Percentiles rank a stretch among this genome's conserved stretches.
Evolutionary conservation across 2,888 invertebrate genomes (phyloP).

Genomic region (Gymnosoma rotundatum): DNA sequence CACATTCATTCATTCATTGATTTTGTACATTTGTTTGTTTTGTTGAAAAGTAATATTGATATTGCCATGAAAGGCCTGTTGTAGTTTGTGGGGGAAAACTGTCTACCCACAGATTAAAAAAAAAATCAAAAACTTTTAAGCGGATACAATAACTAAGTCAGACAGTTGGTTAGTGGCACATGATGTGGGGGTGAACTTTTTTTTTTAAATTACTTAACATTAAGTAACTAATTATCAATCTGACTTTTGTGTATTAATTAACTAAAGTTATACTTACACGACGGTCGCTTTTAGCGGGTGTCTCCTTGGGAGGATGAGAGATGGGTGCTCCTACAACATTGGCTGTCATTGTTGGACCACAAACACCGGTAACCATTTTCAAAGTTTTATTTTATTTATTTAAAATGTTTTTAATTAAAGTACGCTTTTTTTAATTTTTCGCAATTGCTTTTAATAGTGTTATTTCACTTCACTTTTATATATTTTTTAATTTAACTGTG

Average conservation of each 20-base stretch:
- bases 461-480: conserved; percentile 69
- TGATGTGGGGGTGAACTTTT: conserved; percentile 43
- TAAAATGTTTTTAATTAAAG: conserved; percentile 53
- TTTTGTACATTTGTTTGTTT: conserved; percentile 13
- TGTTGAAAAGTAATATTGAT: conserved; percentile 26
- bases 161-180: not conserved
- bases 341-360: conserved; percentile 78
- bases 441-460: too few relatives aligned
- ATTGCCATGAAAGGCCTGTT: conserved; percentile 56
- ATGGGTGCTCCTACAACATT: conserved; percentile 78
- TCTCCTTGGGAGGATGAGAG: conserved; percentile 75
- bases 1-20: conserved; percentile 30
- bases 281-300: conserved; percentile 81
- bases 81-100: conserved; percentile 55
- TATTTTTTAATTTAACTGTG: conserved; percentile 68
- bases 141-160: conserved; percentile 38
- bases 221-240: not conserved
- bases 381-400: conserved; percentile 59
- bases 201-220: conserved; percentile 2
- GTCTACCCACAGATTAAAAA: conserved; percentile 41
- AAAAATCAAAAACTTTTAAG: conserved; percentile 1
- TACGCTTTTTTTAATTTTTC: conserved; percentile 36
- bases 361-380: conserved; percentile 81
- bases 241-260: not conserved
- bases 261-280: conserved; percentile 79